Percentiles rank a stretch among this genome's conserved stretches.
Conservation (phyloP, 2,888 invertebrate genomes). For the Cheilosia pagana region DNA sequence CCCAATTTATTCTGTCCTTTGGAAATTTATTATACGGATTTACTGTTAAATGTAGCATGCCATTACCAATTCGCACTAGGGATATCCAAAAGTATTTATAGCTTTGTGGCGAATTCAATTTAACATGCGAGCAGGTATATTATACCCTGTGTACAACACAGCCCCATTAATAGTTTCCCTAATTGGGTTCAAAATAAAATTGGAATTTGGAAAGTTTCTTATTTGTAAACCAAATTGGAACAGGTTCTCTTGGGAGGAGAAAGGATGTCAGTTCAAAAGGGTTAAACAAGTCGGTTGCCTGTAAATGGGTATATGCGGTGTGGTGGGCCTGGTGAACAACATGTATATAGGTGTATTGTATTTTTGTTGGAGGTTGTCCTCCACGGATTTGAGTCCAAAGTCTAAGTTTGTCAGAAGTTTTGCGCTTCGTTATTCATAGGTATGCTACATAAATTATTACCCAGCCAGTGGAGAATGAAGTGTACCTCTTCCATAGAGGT, state of each 20-base stretch:
- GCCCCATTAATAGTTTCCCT: conserved; percentile 47
- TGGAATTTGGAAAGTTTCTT: conserved; percentile 14
- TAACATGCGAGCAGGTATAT: conserved; percentile 5
- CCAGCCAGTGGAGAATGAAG: background rate
- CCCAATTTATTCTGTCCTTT: conserved; percentile 33
- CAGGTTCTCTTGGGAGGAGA: background rate
- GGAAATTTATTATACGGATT: conserved; percentile 26
- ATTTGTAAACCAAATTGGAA: conserved; percentile 25
- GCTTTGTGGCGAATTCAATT: conserved; percentile 40
- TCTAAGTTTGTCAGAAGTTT: conserved; percentile 24
- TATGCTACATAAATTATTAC: conserved; percentile 46
- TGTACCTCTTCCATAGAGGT: conserved; percentile 4
- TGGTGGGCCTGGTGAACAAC: background rate
- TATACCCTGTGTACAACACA: background rate
- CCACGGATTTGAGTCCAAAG: conserved; percentile 28
- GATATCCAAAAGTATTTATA: conserved; percentile 11
- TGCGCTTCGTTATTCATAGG: conserved; percentile 58
- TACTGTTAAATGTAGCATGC: conserved; percentile 30
- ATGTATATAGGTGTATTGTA: too few species aligned
- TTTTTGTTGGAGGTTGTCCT: background rate
- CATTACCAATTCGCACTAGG: conserved; percentile 18
- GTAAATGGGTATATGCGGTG: background rate
- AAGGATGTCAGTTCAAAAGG: conserved; percentile 5
- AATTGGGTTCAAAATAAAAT: conserved; percentile 32
- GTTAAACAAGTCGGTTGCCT: conserved; percentile 13